Evolutionary conservation across 2,113 vertebrate genomes (phyloP).

Genomic region (Bagarius yarrelli): DNA sequence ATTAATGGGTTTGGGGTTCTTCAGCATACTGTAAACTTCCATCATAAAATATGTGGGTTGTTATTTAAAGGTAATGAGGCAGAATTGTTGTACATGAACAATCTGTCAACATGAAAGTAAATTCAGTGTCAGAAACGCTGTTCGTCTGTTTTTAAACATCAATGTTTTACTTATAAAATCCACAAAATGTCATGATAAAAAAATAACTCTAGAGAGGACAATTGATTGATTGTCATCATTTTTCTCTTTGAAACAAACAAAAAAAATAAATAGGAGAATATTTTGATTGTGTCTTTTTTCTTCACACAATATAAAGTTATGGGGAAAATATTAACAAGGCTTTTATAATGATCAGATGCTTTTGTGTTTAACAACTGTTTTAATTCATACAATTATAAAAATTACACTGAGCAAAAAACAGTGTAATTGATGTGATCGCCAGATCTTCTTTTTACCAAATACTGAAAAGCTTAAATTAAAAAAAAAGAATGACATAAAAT

Average conservation of each 20-base stretch:
- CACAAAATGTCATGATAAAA: background rate
- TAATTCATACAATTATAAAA: slow-evolving; percentile 28
- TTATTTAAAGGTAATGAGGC: background rate
- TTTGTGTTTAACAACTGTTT: slow-evolving; percentile 16
- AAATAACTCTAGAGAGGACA: background rate
- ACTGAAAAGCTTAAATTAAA: slow-evolving; percentile 31
- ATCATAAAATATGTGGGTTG: too few species aligned
- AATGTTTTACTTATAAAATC: background rate
- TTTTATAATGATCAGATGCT: background rate
- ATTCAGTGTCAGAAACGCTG: background rate
- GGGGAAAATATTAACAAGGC: background rate
- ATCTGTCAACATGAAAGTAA: background rate
- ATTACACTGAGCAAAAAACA: slow-evolving; percentile 10
- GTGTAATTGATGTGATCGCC: background rate
- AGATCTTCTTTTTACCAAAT: background rate
- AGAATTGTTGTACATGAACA: background rate
- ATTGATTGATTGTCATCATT: slow-evolving; percentile 8
- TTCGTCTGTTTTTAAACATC: background rate
- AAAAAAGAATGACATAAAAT: slow-evolving; percentile 13
- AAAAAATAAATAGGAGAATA: background rate
- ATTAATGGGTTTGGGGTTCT: background rate
- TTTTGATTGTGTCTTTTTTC: background rate
- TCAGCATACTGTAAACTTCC: background rate
- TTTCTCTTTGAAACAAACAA: background rate
- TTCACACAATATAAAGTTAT: background rate